A percentile compares a stretch with the other conserved stretches of the same genome.
These are phyloP conservation scores for Leuciscus idus DNA, from an alignment of 2,113 vertebrate genomes.

Conservation along the genomic window DNA sequence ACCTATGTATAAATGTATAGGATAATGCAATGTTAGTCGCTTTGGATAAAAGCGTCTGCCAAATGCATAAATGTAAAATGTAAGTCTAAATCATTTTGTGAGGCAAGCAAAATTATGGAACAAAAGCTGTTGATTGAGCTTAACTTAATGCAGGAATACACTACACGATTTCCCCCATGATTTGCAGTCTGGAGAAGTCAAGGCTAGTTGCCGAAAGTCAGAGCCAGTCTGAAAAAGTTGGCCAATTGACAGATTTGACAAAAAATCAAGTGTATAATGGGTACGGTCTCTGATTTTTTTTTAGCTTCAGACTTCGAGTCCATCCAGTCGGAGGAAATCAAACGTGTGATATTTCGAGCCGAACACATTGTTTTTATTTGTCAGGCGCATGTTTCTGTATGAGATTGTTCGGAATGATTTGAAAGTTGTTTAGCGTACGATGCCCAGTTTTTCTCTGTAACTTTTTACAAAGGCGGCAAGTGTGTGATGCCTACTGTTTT, in stretches of 20 bases:
- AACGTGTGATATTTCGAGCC: background rate
- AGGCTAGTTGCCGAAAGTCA: background rate
- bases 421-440: background rate
- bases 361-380: background rate
- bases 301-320: background rate
- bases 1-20: no score
- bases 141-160: background rate
- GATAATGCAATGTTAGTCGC: no score
- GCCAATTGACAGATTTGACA: background rate
- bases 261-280: background rate
- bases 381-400: no score
- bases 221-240: background rate
- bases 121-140: background rate
- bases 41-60: no score
- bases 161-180: background rate
- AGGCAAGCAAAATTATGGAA: background rate
- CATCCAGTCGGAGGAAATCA: background rate
- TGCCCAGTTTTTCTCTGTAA: background rate
- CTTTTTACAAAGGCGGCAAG: no score
- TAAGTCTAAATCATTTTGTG: background rate
- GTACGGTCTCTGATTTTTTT: background rate
- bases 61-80: no score
- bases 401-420: background rate
- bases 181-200: background rate
- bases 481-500: no score